Evolutionary conservation across 2,797 vertebrate genomes (phyloP).

Genomic region (Aythya fuligula): DNA sequence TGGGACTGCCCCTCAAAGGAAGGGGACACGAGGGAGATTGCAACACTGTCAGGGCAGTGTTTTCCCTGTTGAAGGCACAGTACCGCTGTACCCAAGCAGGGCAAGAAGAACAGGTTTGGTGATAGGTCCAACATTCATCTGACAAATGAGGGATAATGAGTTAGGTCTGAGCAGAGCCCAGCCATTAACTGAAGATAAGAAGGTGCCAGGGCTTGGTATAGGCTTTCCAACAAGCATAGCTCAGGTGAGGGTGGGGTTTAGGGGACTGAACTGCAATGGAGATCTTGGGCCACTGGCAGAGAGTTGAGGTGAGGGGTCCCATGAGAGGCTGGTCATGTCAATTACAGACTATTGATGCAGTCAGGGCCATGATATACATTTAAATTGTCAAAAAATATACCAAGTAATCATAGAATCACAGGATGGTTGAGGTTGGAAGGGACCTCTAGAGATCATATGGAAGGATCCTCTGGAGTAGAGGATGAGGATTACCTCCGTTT

Average conservation of each 20-base stretch:
- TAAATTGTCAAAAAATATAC: background rate
- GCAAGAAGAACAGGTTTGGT: background rate
- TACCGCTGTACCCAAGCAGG: too few species aligned
- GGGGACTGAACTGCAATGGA: background rate
- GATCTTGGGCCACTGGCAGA: rapidly evolving
- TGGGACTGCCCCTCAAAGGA: background rate
- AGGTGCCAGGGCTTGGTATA: background rate
- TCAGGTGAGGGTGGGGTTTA: background rate
- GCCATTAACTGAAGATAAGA: background rate
- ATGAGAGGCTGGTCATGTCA: background rate
- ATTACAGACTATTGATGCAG: background rate
- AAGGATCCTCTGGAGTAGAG: too few species aligned
- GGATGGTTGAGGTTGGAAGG: too few species aligned
- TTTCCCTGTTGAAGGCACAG: background rate
- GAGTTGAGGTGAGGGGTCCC: background rate
- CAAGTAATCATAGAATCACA: background rate
- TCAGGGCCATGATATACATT: background rate
- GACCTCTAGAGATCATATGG: too few species aligned
- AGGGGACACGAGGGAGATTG: background rate
- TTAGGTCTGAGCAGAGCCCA: background rate
- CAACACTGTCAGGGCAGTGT: background rate
- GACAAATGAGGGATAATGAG: background rate
- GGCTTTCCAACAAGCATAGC: background rate
- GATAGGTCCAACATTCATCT: background rate
- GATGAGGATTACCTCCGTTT: too few species aligned